These are phyloP conservation scores for Lampris megalopsis DNA, from an alignment of 2,113 vertebrate genomes.

Conservation along the genomic window DNA sequence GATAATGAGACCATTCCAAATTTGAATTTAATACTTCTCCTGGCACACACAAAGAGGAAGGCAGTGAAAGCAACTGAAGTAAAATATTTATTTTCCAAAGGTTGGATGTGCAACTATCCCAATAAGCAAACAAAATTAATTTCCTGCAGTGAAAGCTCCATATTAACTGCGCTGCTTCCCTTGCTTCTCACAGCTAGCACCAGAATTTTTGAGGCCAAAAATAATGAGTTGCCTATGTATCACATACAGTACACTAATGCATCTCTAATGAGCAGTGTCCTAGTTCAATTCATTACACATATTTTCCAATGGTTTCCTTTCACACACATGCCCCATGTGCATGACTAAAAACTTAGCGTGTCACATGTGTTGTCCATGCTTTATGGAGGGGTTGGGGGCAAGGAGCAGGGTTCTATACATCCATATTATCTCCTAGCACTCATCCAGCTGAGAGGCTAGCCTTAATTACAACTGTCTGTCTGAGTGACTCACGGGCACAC, in stretches of 20 bases:
- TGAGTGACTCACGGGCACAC: constrained; percentile 68
- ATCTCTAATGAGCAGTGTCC: constrained; percentile 76
- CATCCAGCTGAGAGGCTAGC: constrained; percentile 68
- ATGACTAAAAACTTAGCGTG: constrained; percentile 54
- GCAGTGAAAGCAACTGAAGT: constrained; percentile 36
- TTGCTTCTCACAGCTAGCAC: constrained; percentile 34
- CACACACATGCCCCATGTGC: constrained; percentile 50
- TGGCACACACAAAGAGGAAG: constrained; percentile 10
- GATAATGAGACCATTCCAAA: constrained; percentile 16
- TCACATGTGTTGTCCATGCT: constrained; percentile 53
- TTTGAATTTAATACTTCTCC: constrained; percentile 10
- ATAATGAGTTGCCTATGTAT: constrained; percentile 54
- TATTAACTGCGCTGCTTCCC: constrained; percentile 20
- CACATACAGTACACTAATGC: constrained; percentile 64
- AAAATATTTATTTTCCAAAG: constrained; percentile 42
- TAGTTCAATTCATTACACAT: constrained; percentile 75
- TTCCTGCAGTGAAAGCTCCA: constrained; percentile 37
- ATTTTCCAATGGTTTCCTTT: constrained; percentile 67
- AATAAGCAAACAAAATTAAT: constrained; percentile 50
- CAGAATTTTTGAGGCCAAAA: constrained; percentile 47
- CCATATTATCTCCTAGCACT: constrained; percentile 68
- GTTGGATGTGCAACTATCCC: constrained; percentile 39
- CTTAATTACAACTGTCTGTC: constrained; percentile 75
- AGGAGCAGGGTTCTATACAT: constrained; percentile 64
- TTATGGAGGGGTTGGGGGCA: constrained; percentile 11